phyloP scores from a whole-genome alignment of 2,113 vertebrate species.

The Lepus americanus region DNA sequence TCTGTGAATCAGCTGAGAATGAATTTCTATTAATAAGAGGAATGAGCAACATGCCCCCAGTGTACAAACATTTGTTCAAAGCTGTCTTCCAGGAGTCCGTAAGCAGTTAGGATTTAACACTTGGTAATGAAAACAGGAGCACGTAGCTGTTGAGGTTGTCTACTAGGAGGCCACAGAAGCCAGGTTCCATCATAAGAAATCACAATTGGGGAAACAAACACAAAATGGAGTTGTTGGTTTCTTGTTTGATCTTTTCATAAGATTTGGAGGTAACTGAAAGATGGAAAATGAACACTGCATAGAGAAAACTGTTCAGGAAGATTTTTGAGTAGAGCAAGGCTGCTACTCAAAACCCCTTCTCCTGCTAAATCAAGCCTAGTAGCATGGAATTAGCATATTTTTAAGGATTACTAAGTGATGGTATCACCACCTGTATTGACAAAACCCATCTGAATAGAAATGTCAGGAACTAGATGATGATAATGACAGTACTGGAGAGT shows the following conservation, averaged over 20 bases:
- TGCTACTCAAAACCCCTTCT: neutral
- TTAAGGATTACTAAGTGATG: neutral
- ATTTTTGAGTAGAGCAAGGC: neutral
- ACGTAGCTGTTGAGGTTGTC: neutral
- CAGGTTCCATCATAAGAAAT: neutral
- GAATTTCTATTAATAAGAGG: neutral
- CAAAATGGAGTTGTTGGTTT: neutral
- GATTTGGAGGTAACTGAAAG: neutral
- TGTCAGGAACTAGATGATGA: neutral
- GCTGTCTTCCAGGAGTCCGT: neutral
- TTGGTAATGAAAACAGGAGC: conserved; percentile 29
- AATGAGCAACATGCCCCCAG: neutral
- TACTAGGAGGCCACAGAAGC: neutral
- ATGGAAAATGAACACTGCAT: too few relatives aligned
- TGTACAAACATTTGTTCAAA: neutral
- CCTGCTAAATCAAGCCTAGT: neutral
- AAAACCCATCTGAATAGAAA: neutral
- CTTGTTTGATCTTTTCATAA: neutral
- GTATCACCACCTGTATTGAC: neutral
- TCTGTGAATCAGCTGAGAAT: neutral
- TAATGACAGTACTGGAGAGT: neutral
- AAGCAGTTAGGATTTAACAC: neutral
- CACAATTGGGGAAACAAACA: neutral
- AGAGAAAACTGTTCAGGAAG: neutral
- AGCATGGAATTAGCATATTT: neutral